Percentiles rank a stretch among this genome's conserved stretches.
Evolutionary conservation across 2,113 vertebrate species (phyloP).

Genomic region (Zapus hudsonius): DNA sequence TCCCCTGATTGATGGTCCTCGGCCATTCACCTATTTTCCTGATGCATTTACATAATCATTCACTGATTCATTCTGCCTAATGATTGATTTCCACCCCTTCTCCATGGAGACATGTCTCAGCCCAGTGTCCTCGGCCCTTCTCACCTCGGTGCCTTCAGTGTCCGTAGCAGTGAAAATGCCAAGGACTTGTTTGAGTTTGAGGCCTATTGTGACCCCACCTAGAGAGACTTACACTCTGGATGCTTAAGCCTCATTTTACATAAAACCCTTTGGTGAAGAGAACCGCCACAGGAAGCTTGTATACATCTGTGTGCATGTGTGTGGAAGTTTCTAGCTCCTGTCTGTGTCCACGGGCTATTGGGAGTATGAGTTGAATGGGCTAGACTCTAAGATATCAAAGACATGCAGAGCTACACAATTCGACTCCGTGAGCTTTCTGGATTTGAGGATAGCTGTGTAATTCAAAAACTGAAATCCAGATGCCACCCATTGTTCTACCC

Average conservation of each 20-base stretch:
- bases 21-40: background rate
- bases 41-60: background rate
- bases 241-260: background rate
- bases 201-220: background rate
- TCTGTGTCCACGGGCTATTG: too few species aligned
- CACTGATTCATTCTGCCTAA: background rate
- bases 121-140: background rate
- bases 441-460: background rate
- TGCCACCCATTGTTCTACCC: background rate
- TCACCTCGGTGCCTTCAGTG: background rate
- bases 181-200: background rate
- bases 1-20: background rate
- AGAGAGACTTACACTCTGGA: background rate
- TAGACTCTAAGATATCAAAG: background rate
- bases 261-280: background rate
- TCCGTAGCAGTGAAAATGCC: background rate
- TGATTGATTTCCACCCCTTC: background rate
- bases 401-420: background rate
- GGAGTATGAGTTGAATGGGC: background rate
- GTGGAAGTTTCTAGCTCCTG: background rate
- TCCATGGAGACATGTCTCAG: background rate
- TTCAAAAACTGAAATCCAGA: background rate
- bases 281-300: background rate
- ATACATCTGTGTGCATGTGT: background rate
- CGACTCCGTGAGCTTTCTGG: background rate